These are phyloP conservation scores for Mythimna pallens DNA, from an alignment of 2,888 invertebrate species.

Conservation along the genomic window DNA sequence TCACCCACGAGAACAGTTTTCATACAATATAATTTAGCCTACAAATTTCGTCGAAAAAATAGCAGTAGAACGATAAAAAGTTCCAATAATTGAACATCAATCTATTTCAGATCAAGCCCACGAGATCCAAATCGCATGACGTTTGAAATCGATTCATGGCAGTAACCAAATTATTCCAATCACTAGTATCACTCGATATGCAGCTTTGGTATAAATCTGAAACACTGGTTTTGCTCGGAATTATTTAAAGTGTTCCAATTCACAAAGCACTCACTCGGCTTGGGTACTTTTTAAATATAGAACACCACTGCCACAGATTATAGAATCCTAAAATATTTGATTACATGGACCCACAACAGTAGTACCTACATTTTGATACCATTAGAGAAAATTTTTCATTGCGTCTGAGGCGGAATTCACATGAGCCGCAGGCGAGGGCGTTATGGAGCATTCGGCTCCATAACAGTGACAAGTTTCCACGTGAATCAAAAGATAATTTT, in stretches of 20 bases:
- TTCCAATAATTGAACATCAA: slow-evolving; percentile 56
- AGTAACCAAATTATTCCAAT: slow-evolving; percentile 55
- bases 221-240: slow-evolving; percentile 13
- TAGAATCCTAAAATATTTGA: background rate
- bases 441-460: too few relatives aligned
- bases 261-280: background rate
- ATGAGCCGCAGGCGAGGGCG: too few relatives aligned
- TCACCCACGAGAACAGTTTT: background rate
- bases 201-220: slow-evolving; percentile 41
- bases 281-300: too few relatives aligned
- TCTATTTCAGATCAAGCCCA: slow-evolving; percentile 54
- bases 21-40: slow-evolving; percentile 19
- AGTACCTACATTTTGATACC: too few relatives aligned
- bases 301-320: background rate
- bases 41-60: slow-evolving; percentile 33
- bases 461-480: too few relatives aligned
- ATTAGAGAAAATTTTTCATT: too few relatives aligned
- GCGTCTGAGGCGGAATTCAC: too few relatives aligned
- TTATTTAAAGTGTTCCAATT: slow-evolving; percentile 24
- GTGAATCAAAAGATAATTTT: too few relatives aligned
- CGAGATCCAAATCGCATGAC: slow-evolving; percentile 61
- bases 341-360: background rate
- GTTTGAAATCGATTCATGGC: slow-evolving; percentile 57
- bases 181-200: slow-evolving; percentile 45
- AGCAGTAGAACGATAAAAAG: slow-evolving; percentile 36